Evolutionary conservation across 2,113 vertebrate species (phyloP).

Genomic region (Varanus komodoensis): DNA sequence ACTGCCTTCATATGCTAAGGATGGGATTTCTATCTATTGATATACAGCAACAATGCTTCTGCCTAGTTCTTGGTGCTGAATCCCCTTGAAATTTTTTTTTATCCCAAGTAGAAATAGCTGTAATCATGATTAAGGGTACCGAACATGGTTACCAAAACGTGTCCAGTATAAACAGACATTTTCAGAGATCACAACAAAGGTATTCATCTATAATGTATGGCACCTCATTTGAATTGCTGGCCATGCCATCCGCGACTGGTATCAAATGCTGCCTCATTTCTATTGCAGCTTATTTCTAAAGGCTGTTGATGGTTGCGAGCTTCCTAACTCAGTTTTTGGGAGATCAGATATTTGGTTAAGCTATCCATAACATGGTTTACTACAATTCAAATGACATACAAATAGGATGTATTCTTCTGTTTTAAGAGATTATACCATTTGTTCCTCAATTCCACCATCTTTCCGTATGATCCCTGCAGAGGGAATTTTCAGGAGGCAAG

Average conservation of each 20-base stretch:
- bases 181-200: not conserved
- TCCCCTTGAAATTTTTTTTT: not conserved
- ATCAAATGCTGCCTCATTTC: not conserved
- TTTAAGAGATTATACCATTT: not conserved
- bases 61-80: not conserved
- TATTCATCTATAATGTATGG: not conserved
- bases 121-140: not conserved
- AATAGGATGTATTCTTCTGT: not conserved
- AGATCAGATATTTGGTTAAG: not conserved
- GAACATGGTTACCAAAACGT: not conserved
- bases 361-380: not conserved
- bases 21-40: not conserved
- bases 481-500: not conserved
- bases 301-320: not conserved
- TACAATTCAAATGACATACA: not conserved
- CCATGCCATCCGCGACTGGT: not conserved
- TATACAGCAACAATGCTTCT: not conserved
- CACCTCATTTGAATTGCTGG: not conserved
- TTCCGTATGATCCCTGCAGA: not conserved
- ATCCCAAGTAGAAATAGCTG: not conserved
- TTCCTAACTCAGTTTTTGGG: not conserved
- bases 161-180: not conserved
- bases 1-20: no score
- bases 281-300: not conserved
- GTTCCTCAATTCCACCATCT: no score